These are phyloP conservation scores for Drosophila gaucha DNA, from an alignment of 2,888 invertebrate genomes.

Conservation along the genomic window DNA sequence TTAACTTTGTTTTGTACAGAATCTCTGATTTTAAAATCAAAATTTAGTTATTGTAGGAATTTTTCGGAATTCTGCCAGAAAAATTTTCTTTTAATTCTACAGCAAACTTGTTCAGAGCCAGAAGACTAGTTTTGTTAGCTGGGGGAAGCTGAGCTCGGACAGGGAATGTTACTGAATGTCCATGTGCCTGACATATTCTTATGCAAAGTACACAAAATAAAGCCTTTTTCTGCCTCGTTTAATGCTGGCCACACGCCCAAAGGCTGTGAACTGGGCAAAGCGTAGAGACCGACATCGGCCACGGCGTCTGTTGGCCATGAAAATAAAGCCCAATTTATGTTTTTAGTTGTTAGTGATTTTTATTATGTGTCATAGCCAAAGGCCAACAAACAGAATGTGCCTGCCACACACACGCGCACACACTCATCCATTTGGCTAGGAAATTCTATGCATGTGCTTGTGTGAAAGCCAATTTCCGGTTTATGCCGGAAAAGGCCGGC, in stretches of 20 bases:
- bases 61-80: not conserved
- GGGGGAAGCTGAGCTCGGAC: not conserved
- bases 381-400: conserved; percentile 35
- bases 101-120: not conserved
- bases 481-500: conserved; percentile 61
- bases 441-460: conserved; percentile 20
- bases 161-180: conserved; percentile 6
- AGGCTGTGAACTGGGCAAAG: conserved; percentile 9
- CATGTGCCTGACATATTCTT: conserved; percentile 53
- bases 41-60: no score
- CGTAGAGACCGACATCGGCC: conserved; percentile 17
- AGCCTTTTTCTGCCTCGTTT: conserved; percentile 68
- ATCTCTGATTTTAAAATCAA: no score
- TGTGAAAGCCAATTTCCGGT: conserved; percentile 67
- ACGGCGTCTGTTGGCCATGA: conserved; percentile 61
- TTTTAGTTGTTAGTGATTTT: conserved; percentile 79
- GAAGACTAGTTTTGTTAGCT: no score
- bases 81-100: not conserved
- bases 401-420: conserved; percentile 10
- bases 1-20: no score
- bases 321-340: conserved; percentile 77
- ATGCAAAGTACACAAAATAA: conserved; percentile 69
- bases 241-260: conserved; percentile 36
- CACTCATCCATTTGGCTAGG: conserved; percentile 8
- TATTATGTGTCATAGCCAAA: conserved; percentile 77